Base-by-base conservation (phyloP, 2,888 invertebrate species). In the Limnephilus rhombicus region DNA sequence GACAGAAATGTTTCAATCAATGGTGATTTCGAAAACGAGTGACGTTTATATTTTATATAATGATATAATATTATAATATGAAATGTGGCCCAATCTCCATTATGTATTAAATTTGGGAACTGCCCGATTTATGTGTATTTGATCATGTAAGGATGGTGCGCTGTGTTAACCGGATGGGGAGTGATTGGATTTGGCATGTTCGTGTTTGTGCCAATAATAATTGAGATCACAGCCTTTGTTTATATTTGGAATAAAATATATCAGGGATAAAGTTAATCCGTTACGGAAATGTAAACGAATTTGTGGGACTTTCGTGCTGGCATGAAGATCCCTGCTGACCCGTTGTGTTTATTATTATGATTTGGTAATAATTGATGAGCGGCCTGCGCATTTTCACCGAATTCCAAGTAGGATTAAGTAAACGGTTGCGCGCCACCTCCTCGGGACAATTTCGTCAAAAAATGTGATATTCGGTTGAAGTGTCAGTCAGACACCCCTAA, bases 391-490 rank as follows among this genome's bases (percentile, higher is more conserved):
- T 68, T 68, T n/a, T 18, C 68, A 24, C 68, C 4, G 68, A 53
- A 53, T 18, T 85, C 13, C 13, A 86, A 68, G 34, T 82, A 82
- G 82, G 29, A 18, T n/a, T 89, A 89, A 80, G 45, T 80, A 24
- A 68, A 34, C 34, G 31, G 68, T 87, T 80, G 87, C 45, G 91
- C 87, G 91, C 87, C 86, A 86, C n/a, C 49, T 86, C 83, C 82
- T 68, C n/a, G 81, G 68, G 68, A 91, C 91, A 91, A 53, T 91
- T 81, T 82, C 34, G 53, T 89, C 91, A 91, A 92, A 92, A 91
- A 91, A 89, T 92, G 92, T 92, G 92, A 92, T 92, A 92, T 91
- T 92, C 68, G 92, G 89, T 92, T 91, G 49, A 90, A 90, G 88
- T 89, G 37, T 80, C 34, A n/a, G 31, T 45, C 68, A 89, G 41